Percentiles rank a stretch among this genome's conserved stretches.
Conservation (phyloP, 2,113 vertebrate genomes). For the Plectropomus leopardus region DNA sequence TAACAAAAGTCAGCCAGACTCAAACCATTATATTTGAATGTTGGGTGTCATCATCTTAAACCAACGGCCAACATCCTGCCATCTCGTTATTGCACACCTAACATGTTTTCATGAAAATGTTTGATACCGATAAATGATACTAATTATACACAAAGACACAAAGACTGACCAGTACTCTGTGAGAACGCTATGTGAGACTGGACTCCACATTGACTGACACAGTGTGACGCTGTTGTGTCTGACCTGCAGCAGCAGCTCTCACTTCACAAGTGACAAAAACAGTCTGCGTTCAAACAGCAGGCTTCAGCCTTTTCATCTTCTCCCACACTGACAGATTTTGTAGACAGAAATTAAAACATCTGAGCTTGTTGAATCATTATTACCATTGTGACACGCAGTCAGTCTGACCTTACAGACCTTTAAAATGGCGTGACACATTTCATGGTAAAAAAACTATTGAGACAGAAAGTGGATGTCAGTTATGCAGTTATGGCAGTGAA, state of each 20-base stretch:
- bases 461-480: not conserved
- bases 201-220: conserved; percentile 2
- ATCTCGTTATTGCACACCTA: too few species aligned
- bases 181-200: conserved; percentile 28
- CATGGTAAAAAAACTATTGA: not conserved
- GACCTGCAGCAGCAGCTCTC: conserved; percentile 9
- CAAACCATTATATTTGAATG: too few species aligned
- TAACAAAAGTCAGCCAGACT: too few species aligned
- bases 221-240: conserved; percentile 13
- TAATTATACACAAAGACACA: too few species aligned
- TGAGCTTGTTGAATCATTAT: not conserved
- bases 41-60: too few species aligned
- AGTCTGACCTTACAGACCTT: not conserved
- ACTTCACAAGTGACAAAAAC: not conserved
- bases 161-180: too few species aligned
- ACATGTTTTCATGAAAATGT: too few species aligned
- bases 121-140: too few species aligned
- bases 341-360: not conserved
- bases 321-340: not conserved
- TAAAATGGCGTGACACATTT: not conserved
- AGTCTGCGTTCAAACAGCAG: not conserved
- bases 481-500: conserved; percentile 1
- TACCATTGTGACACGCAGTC: not conserved
- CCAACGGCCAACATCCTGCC: too few species aligned
- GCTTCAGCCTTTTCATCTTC: not conserved